These are phyloP conservation scores for Daubentonia madagascariensis DNA, from an alignment of 2,113 vertebrate species.

Conservation along the genomic window DNA sequence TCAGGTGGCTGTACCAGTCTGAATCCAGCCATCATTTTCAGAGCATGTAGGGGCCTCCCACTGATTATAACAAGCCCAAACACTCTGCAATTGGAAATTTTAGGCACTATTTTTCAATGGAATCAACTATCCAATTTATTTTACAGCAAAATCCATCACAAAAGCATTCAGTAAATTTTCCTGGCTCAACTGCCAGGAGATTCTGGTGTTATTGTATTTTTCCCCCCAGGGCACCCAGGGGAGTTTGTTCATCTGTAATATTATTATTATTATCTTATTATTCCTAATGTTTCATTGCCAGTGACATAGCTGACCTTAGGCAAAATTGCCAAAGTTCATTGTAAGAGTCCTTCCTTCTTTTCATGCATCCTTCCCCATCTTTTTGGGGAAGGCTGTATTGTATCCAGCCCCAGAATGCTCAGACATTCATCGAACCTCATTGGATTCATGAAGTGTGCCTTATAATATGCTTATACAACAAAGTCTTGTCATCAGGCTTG, in stretches of 20 bases:
- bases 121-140: constrained; percentile 35
- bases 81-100: not conserved
- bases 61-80: constrained; percentile 37
- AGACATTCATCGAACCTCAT: not conserved
- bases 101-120: constrained; percentile 13
- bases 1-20: not conserved
- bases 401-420: not conserved
- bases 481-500: not conserved
- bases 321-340: constrained; percentile 24
- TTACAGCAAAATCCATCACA: constrained; percentile 42
- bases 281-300: not conserved
- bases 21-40: constrained; percentile 5
- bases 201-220: not conserved
- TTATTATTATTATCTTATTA: not conserved
- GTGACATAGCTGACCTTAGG: not conserved
- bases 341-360: not conserved
- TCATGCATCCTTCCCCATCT: not conserved
- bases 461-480: not conserved
- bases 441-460: not conserved
- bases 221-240: not conserved
- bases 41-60: not conserved
- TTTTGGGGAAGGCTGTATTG: not conserved
- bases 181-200: not conserved
- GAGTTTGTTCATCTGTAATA: not conserved
- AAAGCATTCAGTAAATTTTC: constrained; percentile 54